These are phyloP conservation scores for Gadopsis bispinosus DNA, from an alignment of 2,797 vertebrate species.

Conservation along the genomic window DNA sequence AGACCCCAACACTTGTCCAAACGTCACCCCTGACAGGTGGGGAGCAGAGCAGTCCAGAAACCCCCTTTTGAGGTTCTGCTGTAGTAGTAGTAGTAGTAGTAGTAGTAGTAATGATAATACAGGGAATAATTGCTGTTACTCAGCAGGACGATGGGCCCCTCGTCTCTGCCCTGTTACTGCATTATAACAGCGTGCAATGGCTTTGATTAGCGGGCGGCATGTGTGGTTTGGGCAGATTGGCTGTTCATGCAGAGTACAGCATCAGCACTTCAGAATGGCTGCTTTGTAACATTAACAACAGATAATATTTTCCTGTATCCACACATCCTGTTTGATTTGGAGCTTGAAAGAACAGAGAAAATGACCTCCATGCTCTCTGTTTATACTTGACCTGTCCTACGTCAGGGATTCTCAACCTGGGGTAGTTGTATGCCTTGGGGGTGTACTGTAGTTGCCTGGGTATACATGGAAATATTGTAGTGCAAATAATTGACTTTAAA, in stretches of 20 bases:
- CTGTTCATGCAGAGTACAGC: slow-evolving; percentile 57
- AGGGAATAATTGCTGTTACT: slow-evolving; percentile 50
- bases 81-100: slow-evolving; percentile 52
- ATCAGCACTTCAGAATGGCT: slow-evolving; percentile 49
- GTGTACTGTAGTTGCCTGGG: not conserved
- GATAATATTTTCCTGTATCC: slow-evolving; percentile 43
- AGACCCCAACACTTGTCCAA: slow-evolving; percentile 72
- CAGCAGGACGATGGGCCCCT: slow-evolving; percentile 39
- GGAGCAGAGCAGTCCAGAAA: slow-evolving; percentile 54
- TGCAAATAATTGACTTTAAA: not conserved
- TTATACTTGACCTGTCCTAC: not conserved
- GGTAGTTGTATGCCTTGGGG: not conserved
- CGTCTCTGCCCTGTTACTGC: slow-evolving; percentile 30
- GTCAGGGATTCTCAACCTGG: not conserved
- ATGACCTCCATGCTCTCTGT: slow-evolving; percentile 5
- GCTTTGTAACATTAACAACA: slow-evolving; percentile 50
- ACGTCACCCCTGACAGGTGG: slow-evolving; percentile 75
- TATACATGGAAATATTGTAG: not conserved
- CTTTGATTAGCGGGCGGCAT: slow-evolving; percentile 59
- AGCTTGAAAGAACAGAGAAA: slow-evolving; percentile 17
- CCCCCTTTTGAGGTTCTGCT: slow-evolving; percentile 51
- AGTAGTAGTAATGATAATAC: slow-evolving; percentile 66
- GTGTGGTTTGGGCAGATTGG: slow-evolving; percentile 55
- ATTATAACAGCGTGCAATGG: slow-evolving; percentile 44
- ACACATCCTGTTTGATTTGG: slow-evolving; percentile 48